Evolutionary conservation across 2,888 invertebrate genomes (phyloP), one percentile per base, ranked within the genome.

Genomic region (Drosophila acutilabella): DNA sequence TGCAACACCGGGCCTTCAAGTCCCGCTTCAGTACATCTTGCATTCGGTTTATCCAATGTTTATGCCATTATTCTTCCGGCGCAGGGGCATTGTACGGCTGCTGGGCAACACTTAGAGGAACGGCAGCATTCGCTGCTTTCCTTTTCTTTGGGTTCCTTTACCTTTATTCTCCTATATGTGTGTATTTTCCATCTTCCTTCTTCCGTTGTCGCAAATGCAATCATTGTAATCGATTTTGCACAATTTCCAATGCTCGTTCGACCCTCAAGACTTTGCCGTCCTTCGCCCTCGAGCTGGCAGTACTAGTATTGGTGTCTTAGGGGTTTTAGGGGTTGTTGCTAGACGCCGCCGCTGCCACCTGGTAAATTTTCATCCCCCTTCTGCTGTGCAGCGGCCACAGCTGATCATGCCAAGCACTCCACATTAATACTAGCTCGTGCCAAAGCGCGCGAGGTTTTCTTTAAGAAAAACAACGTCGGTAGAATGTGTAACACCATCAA

Each of bases 161-260:
- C 47, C 70, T 54, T 62, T 77, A 11, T 13, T 36, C 13, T 13
- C 0, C 13, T 36, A 13, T 36, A 4, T 36, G 11, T 13, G 11
- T 36, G 36, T 13, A 4, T 36, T 36, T 36, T 36, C 13, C 36
- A 4, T 36, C 36, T 36, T 78, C 71, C 78, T 65, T 72, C 64
- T 81, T 72, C 80, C 85, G 88, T 71, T 80, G 79, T 88, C 81
- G 79, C 77, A 87, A 87, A 81, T 80, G 88, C 85, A 89, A 87
- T 84, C 89, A 89, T 84, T 84, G 89, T 85, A 85, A 85, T 85
- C 85, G 85, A 85, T 85, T 85, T 85, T 85, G 85, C 85, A 85
- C 89, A 85, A 85, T 85, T 89, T 87, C 89, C 77, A 85, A 87
- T 87, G 88, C 80, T 30, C 30, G 45, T 61, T 73, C 67, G 74